These are phyloP conservation scores for Abrostola tripartita DNA, from an alignment of 2,888 invertebrate species.

Conservation along the genomic window DNA sequence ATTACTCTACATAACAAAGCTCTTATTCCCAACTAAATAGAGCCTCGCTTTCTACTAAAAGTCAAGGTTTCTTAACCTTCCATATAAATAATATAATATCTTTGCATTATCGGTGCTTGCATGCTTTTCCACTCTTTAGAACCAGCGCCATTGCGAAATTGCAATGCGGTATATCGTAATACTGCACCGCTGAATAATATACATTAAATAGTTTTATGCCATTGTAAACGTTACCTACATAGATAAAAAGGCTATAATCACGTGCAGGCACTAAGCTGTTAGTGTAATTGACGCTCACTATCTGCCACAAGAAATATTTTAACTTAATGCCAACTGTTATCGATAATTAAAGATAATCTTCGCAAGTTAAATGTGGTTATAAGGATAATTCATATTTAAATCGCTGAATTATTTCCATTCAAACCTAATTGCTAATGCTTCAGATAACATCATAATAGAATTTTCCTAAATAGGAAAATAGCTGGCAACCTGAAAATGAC, in stretches of 20 bases:
- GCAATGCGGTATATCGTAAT: slow-evolving; percentile 49
- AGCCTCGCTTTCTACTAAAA: slow-evolving; percentile 5
- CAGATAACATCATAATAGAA: not conserved
- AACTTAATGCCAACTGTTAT: slow-evolving; percentile 28
- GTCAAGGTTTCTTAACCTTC: slow-evolving; percentile 23
- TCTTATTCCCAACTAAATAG: slow-evolving; percentile 3
- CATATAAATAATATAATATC: slow-evolving; percentile 15
- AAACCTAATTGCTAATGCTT: slow-evolving; percentile 13
- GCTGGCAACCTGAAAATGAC: not conserved
- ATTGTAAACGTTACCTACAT: slow-evolving; percentile 13
- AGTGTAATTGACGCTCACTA: slow-evolving; percentile 33
- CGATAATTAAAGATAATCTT: slow-evolving; percentile 40
- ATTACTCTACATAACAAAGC: not conserved
- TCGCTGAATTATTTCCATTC: slow-evolving; percentile 20
- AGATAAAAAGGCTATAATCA: slow-evolving; percentile 23
- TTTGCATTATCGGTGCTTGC: slow-evolving; percentile 21
- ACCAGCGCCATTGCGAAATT: slow-evolving; percentile 49
- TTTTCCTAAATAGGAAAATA: not conserved
- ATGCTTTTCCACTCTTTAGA: slow-evolving; percentile 36
- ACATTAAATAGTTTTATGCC: slow-evolving; percentile 8
- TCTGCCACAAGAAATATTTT: slow-evolving; percentile 29
- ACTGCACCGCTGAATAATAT: slow-evolving; percentile 36
- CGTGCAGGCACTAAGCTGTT: not conserved
- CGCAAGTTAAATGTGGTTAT: slow-evolving; percentile 10
- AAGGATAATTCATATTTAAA: slow-evolving; percentile 20